These are phyloP conservation scores for Hemitrygon akajei DNA, from an alignment of 2,797 vertebrate genomes.

Conservation along the genomic window DNA sequence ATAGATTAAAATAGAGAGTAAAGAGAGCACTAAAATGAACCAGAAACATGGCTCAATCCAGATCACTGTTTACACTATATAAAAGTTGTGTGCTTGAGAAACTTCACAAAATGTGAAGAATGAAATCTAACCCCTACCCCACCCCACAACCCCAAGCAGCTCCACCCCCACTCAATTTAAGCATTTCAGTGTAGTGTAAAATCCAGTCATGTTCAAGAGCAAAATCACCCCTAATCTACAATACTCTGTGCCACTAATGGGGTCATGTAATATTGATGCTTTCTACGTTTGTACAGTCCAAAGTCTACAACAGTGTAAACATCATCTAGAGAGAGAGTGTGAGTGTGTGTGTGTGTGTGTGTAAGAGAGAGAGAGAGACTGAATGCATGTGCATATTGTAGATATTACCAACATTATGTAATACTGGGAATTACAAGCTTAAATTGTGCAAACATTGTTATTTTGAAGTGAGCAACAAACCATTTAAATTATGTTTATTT, in stretches of 20 bases:
- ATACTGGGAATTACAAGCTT: background rate
- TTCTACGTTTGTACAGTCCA: conserved; percentile 21
- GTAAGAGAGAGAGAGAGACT: background rate
- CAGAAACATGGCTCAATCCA: conserved; percentile 20
- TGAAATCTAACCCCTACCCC: background rate
- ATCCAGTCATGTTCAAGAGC: background rate
- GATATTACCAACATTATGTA: background rate
- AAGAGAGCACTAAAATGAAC: background rate
- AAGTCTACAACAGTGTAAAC: background rate
- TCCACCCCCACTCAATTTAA: background rate
- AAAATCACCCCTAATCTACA: background rate
- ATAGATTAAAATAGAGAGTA: background rate
- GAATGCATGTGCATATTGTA: background rate
- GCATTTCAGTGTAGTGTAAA: background rate
- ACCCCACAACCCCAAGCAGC: background rate
- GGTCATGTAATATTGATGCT: background rate
- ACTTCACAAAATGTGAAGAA: background rate
- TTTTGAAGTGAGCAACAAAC: background rate
- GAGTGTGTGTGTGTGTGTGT: too few species aligned
- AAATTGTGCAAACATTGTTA: background rate
- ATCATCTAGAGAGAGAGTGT: conserved; percentile 12
- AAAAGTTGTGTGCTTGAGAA: conserved; percentile 25
- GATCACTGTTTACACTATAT: conserved; percentile 23
- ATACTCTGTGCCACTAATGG: background rate
- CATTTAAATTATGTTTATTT: background rate